Evolutionary conservation across 2,113 vertebrate genomes (phyloP), one percentile per base, ranked within the genome.

Genomic region (Pelobates fuscus): DNA sequence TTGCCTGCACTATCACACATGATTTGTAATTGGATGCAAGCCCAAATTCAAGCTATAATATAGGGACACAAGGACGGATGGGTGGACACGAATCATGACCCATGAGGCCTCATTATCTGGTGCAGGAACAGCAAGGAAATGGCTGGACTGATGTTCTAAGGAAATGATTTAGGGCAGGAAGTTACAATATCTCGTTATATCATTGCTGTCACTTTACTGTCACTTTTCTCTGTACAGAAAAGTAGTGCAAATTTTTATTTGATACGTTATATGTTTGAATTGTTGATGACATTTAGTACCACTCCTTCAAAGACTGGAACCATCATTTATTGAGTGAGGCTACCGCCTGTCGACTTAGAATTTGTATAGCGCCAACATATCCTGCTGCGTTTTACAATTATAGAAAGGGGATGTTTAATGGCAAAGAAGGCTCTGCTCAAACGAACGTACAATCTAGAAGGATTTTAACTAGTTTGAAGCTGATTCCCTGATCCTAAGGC

Each of bases 61-160:
- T 88, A 83, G 79, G 71, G 87, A 88, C 91, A 84, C 78, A 69
- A 55, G 67, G 67, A 70, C 67, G 75, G 75, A 70, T 77, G 75
- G 75, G 73, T 77, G 73, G 73, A 77, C 73, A 67, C 57, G 25
- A 32, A 25, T 37, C 17, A 10, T 77, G 73, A 77, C 73, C 67
- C 73, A 68, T 64, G 21, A 77, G 73, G 73, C 65, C 73, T 68
- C 73, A 61, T 77, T 68, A 77, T 68, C 64, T 52, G 65, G 27
- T 77, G 26, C 24, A 67, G 59, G 65, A 68, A 32, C 73, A 67
- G 64, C 55, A 15, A 77, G 73, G 73, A 77, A 77, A 77, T 68
- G 43, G 55, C 54, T 61, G 73, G 64, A 54, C 64, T 68, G 64
- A 77, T 77, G 65, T 77, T 67, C 58, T 63, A 30, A 60, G 29